These are phyloP conservation scores for Lydus trimaculatus DNA, from an alignment of 2,888 invertebrate genomes.

Conservation along the genomic window DNA sequence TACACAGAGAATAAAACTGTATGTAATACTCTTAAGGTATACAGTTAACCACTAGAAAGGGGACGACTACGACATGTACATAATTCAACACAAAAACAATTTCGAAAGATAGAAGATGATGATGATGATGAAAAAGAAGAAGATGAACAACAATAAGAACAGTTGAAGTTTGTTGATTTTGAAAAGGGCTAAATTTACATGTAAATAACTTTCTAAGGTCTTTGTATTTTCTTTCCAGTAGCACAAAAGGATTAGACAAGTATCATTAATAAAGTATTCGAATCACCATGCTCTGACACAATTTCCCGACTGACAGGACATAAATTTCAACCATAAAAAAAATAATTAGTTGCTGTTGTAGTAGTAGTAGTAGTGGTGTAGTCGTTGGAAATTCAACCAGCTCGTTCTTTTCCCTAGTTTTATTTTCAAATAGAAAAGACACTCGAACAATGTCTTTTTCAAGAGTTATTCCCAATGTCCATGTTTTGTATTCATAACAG, in stretches of 20 bases:
- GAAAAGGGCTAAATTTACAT: neutral
- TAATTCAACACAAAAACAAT: constrained; percentile 1
- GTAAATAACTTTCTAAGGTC: neutral
- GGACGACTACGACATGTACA: neutral
- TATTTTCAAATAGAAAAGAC: neutral
- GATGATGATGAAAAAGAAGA: neutral
- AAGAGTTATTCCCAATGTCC: constrained; percentile 1
- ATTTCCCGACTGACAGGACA: neutral
- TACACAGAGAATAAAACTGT: neutral
- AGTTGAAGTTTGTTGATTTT: neutral
- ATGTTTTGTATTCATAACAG: constrained; percentile 29
- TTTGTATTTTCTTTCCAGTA: neutral
- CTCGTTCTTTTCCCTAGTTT: neutral
- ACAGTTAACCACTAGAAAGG: neutral
- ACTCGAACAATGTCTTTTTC: neutral
- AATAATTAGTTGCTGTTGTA: neutral
- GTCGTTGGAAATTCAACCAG: neutral
- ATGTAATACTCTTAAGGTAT: neutral
- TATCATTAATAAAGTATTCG: neutral
- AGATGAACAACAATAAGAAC: neutral
- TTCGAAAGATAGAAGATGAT: neutral
- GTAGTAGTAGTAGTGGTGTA: too few species aligned
- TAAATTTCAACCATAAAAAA: neutral
- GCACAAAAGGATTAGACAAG: neutral
- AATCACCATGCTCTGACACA: neutral